These are phyloP conservation scores for Drosophila prosaltans DNA, from an alignment of 1,140 invertebrate species.

Conservation along the genomic window DNA sequence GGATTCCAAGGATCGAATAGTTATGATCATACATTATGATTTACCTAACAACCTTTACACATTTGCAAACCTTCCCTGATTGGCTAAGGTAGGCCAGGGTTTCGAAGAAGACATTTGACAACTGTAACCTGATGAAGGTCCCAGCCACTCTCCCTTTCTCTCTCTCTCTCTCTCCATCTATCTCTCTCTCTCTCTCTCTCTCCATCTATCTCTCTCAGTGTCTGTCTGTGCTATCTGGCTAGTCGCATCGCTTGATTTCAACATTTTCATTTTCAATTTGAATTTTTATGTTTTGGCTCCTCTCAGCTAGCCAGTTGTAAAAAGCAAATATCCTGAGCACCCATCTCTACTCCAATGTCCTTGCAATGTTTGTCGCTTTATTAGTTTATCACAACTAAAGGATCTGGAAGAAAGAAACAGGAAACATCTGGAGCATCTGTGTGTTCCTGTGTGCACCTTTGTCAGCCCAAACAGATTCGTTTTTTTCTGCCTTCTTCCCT, in stretches of 20 bases:
- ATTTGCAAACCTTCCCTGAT: too few species aligned
- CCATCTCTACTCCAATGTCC: constrained; percentile 8
- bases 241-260: constrained; percentile 57
- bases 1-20: too few species aligned
- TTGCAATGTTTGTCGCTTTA: constrained; percentile 73
- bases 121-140: constrained; percentile 66
- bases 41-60: too few species aligned
- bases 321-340: constrained; percentile 72
- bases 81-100: too few species aligned
- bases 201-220: not conserved
- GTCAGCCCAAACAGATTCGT: constrained; percentile 31
- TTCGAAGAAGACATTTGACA: not conserved
- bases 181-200: not conserved
- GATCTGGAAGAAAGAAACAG: constrained; percentile 59
- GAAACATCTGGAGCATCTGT: constrained; percentile 44
- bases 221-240: constrained; percentile 42
- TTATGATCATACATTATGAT: too few species aligned
- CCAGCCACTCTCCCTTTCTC: not conserved
- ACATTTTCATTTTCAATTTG: constrained; percentile 75
- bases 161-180: not conserved
- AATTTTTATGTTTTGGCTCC: constrained; percentile 61
- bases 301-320: constrained; percentile 47
- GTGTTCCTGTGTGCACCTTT: constrained; percentile 48
- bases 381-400: constrained; percentile 75
- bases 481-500: constrained; percentile 14